Conservation (phyloP, 1,140 invertebrate species). For the Sipha flava region DNA sequence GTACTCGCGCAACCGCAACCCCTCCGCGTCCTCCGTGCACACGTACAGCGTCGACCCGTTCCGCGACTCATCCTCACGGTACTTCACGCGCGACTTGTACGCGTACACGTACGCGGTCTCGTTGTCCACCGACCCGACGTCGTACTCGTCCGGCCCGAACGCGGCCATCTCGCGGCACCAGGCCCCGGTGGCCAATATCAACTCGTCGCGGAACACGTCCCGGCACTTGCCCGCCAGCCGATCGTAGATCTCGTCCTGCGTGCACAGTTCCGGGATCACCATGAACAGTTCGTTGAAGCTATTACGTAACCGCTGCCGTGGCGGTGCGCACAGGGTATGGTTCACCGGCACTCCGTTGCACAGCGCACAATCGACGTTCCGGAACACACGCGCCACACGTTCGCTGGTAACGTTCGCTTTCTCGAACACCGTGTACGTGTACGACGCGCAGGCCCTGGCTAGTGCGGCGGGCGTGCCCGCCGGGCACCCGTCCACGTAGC, state of each 20-base stretch:
- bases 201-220: neutral
- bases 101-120: neutral
- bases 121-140: neutral
- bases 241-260: neutral
- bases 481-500: neutral
- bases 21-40: neutral
- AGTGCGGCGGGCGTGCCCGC: neutral
- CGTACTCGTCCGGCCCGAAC: neutral
- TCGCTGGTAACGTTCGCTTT: neutral
- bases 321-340: neutral
- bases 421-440: neutral
- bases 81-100: neutral
- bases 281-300: too few species aligned
- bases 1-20: neutral
- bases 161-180: neutral
- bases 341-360: neutral
- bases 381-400: neutral
- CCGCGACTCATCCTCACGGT: neutral
- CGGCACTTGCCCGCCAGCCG: neutral
- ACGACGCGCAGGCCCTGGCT: neutral
- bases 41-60: neutral
- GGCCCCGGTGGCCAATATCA: neutral
- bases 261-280: neutral
- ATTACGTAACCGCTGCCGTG: neutral
- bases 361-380: slow-evolving; percentile 17